These are phyloP conservation scores for Naja naja DNA, from an alignment of 2,113 vertebrate species.

Conservation along the genomic window DNA sequence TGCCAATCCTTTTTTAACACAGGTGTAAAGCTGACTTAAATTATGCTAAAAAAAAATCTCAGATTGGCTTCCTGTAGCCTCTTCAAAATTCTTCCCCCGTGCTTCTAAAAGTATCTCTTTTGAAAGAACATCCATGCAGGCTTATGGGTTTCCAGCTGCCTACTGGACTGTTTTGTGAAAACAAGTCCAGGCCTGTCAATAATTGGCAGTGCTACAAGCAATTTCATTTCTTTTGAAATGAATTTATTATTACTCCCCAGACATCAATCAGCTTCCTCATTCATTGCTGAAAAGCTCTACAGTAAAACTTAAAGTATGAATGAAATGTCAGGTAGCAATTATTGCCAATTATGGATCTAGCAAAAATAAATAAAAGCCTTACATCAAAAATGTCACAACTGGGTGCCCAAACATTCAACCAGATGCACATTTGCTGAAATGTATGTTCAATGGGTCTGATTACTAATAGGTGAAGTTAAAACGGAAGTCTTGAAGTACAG, in stretches of 20 bases:
- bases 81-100: neutral
- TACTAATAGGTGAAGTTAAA: neutral
- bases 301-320: neutral
- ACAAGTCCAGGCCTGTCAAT: neutral
- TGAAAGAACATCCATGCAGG: neutral
- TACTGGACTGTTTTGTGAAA: neutral
- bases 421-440: neutral
- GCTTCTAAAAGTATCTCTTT: neutral
- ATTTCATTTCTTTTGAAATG: neutral
- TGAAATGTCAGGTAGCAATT: neutral
- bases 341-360: neutral
- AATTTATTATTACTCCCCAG: neutral
- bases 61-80: neutral
- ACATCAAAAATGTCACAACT: neutral
- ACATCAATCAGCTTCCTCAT: rapidly evolving
- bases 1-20: neutral
- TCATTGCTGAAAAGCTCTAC: neutral
- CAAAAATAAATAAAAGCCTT: neutral
- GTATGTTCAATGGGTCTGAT: neutral
- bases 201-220: neutral
- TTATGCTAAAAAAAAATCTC: neutral
- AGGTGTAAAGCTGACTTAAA: neutral
- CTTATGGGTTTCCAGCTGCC: neutral
- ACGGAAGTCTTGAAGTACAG: neutral
- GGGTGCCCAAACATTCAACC: neutral